These are phyloP conservation scores for Drosophila varians DNA, from an alignment of 1,140 invertebrate species.

Conservation along the genomic window DNA sequence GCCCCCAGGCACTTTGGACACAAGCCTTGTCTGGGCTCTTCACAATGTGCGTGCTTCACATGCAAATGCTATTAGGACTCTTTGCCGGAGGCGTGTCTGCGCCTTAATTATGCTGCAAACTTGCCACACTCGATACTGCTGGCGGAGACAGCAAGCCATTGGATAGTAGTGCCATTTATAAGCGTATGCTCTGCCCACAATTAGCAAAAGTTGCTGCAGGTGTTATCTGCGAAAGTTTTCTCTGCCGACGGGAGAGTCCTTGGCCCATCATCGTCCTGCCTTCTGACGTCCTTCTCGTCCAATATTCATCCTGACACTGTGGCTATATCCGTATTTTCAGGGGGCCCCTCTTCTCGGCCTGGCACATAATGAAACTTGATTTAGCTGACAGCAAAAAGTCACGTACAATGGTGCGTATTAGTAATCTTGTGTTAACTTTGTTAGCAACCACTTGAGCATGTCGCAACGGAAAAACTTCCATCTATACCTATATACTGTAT, in stretches of 20 bases:
- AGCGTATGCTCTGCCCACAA: slow-evolving; percentile 61
- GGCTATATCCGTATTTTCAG: slow-evolving; percentile 29
- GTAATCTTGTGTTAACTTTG: slow-evolving; percentile 79
- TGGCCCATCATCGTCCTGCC: not conserved
- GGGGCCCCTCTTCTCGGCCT: slow-evolving; percentile 18
- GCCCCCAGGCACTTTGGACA: slow-evolving; percentile 9
- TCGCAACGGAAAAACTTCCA: slow-evolving; percentile 28
- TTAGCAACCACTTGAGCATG: slow-evolving; percentile 74
- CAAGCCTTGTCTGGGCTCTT: slow-evolving; percentile 18
- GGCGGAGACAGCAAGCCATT: slow-evolving; percentile 1
- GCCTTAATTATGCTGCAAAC: slow-evolving; percentile 77
- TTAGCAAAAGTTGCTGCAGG: slow-evolving; percentile 76
- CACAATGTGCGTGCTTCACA: slow-evolving; percentile 59
- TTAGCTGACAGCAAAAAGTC: slow-evolving; percentile 81
- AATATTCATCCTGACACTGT: slow-evolving; percentile 21
- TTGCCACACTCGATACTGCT: slow-evolving; percentile 51
- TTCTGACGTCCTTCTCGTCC: not conserved
- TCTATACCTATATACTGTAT: slow-evolving; percentile 1
- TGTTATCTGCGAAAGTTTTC: slow-evolving; percentile 64
- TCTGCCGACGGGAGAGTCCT: not conserved
- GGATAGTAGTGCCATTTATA: slow-evolving; percentile 53
- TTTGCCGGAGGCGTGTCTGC: slow-evolving; percentile 52
- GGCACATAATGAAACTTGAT: slow-evolving; percentile 79
- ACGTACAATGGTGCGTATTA: slow-evolving; percentile 80
- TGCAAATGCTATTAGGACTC: slow-evolving; percentile 61